These are phyloP conservation scores for Talpa occidentalis DNA, from an alignment of 2,113 vertebrate species.

Conservation along the genomic window DNA sequence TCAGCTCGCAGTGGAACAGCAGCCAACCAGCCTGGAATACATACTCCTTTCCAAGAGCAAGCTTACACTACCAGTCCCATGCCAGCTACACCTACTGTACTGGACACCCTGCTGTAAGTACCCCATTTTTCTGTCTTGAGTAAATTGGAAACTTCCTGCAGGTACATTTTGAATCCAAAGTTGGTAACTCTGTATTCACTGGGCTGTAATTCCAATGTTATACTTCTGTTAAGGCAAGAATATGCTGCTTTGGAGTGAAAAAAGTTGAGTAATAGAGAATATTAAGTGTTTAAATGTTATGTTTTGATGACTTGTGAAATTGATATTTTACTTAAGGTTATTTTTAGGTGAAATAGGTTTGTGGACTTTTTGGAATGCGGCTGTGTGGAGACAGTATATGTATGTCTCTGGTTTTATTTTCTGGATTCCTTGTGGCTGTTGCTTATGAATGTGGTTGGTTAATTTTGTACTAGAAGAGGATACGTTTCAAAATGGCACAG, in stretches of 20 bases:
- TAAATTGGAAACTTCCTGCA: background rate
- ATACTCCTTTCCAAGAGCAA: slow-evolving; percentile 88
- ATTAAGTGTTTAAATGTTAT: background rate
- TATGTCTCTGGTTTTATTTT: slow-evolving; percentile 35
- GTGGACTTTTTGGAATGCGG: slow-evolving; percentile 2
- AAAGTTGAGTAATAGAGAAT: background rate
- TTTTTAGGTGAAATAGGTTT: background rate
- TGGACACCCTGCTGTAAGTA: slow-evolving; percentile 91
- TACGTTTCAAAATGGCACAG: slow-evolving; percentile 55
- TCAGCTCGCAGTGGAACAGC: slow-evolving; percentile 89
- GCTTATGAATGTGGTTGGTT: slow-evolving; percentile 53
- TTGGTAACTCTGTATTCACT: background rate
- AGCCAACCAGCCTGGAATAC: slow-evolving; percentile 89
- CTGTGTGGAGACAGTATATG: background rate
- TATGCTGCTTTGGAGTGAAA: background rate
- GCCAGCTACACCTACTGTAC: slow-evolving; percentile 91
- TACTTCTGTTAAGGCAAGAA: background rate
- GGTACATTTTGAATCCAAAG: background rate
- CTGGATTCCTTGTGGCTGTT: slow-evolving; percentile 32
- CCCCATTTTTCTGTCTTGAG: slow-evolving; percentile 33
- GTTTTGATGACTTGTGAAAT: background rate
- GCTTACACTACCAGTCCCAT: slow-evolving; percentile 90
- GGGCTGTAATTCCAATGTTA: accelerated
- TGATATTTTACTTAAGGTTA: background rate
- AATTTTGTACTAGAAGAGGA: slow-evolving; percentile 8